Evolutionary conservation across 2,113 vertebrate genomes (phyloP).

Genomic region (Isurus oxyrinchus): DNA sequence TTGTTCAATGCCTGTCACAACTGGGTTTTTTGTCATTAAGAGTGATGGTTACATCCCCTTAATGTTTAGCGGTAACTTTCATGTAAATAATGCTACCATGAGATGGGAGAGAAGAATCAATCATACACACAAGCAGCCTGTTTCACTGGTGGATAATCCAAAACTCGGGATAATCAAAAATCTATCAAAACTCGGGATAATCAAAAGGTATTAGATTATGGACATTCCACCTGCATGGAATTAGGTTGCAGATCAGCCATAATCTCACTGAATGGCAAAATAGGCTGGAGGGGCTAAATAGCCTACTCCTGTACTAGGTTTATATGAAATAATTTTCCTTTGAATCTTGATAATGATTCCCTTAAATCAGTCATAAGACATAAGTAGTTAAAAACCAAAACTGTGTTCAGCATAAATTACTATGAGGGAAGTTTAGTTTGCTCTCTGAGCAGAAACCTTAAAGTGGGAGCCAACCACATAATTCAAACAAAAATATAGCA

Average conservation of each 20-base stretch:
- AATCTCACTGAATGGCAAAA: neutral
- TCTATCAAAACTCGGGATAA: too few species aligned
- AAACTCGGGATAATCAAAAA: too few species aligned
- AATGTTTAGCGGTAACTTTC: too few species aligned
- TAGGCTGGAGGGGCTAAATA: neutral
- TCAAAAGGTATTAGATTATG: too few species aligned
- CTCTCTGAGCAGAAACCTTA: neutral
- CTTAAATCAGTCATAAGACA: neutral
- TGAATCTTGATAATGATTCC: neutral
- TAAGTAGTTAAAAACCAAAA: neutral
- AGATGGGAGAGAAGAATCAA: too few species aligned
- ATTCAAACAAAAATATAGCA: conserved; percentile 14
- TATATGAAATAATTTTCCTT: neutral
- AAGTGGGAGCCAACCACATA: neutral
- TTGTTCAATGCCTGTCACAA: too few species aligned
- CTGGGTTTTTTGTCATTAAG: too few species aligned
- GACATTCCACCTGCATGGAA: too few species aligned
- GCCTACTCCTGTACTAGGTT: neutral
- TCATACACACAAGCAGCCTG: too few species aligned
- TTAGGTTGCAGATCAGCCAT: neutral
- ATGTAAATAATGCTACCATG: too few species aligned
- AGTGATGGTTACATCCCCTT: too few species aligned
- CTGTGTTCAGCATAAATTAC: neutral
- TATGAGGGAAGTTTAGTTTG: neutral
- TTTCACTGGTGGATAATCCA: too few species aligned